phyloP scores from a whole-genome alignment of 2,113 vertebrate species.

The Elanus axillaris region DNA sequence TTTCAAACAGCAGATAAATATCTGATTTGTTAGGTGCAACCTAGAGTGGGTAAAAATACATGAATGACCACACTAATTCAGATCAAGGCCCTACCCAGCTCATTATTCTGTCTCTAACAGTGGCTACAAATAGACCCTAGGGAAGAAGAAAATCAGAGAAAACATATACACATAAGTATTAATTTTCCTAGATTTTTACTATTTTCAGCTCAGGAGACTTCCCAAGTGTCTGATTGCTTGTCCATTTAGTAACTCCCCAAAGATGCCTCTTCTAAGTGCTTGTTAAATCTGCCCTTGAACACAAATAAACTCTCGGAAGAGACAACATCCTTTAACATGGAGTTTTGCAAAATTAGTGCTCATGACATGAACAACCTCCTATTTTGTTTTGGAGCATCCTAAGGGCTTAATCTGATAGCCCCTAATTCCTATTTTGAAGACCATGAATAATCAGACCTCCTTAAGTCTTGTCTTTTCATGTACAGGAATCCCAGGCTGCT shows the following conservation, averaged over 20 bases:
- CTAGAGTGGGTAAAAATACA: background rate
- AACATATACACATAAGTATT: background rate
- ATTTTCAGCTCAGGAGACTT: background rate
- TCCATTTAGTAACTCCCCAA: background rate
- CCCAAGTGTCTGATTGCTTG: background rate
- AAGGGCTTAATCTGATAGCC: background rate
- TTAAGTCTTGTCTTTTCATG: background rate
- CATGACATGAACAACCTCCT: background rate
- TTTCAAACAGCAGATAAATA: background rate
- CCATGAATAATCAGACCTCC: background rate
- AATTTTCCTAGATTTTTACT: background rate
- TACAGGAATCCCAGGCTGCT: background rate
- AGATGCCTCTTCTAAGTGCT: background rate
- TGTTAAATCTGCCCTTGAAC: background rate
- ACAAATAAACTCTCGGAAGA: background rate
- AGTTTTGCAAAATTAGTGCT: background rate
- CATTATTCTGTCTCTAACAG: background rate
- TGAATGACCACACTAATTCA: background rate
- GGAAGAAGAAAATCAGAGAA: background rate
- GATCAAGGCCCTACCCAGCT: background rate
- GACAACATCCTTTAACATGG: background rate
- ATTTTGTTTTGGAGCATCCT: background rate
- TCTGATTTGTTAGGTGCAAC: background rate
- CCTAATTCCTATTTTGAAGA: background rate
- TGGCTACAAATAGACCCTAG: background rate